These are phyloP conservation scores for Callithrix jacchus DNA, from an alignment of 2,113 vertebrate species.

Conservation along the genomic window DNA sequence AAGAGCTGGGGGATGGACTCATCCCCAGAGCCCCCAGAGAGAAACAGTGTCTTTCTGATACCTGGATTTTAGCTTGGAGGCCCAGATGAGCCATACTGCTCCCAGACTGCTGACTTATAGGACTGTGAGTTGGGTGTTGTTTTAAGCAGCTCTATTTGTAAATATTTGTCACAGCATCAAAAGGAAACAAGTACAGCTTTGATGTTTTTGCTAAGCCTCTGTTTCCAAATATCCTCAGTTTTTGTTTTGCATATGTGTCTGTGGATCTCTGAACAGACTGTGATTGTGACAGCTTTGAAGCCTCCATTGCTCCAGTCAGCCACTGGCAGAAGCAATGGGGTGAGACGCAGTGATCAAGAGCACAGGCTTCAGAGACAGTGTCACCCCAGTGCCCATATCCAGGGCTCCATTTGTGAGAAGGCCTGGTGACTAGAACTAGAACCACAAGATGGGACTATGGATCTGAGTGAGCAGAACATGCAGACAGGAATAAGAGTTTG, in stretches of 20 bases:
- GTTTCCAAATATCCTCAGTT: not conserved
- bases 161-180: not conserved
- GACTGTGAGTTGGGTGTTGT: not conserved
- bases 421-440: no score
- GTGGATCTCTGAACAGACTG: not conserved
- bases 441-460: no score
- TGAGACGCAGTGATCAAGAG: not conserved
- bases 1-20: not conserved
- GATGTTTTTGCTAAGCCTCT: not conserved
- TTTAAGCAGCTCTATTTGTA: not conserved
- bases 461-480: no score
- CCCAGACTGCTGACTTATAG: not conserved
- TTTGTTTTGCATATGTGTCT: not conserved
- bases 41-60: no score
- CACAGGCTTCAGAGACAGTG: not conserved
- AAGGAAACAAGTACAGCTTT: rapidly evolving
- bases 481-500: not conserved
- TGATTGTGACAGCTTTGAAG: not conserved
- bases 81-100: rapidly evolving
- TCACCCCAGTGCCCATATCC: not conserved
- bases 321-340: rapidly evolving
- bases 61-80: no score
- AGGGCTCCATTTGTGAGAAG: not conserved
- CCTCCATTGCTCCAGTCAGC: not conserved
- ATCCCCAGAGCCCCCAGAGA: not conserved